These are phyloP conservation scores for Syngnathoides biaculeatus DNA, from an alignment of 2,113 vertebrate genomes.

Conservation along the genomic window DNA sequence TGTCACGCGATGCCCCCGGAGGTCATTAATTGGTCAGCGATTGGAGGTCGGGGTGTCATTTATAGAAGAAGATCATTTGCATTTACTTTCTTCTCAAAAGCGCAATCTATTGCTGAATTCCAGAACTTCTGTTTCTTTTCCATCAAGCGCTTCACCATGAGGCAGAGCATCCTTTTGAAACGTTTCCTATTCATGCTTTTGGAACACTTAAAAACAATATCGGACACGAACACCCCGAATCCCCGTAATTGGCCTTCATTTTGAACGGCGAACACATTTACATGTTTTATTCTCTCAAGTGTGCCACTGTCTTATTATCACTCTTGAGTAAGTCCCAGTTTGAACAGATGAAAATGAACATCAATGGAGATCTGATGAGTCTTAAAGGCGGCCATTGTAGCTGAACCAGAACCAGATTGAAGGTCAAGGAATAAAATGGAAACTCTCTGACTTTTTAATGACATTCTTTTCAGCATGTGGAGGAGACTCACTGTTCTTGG, in stretches of 20 bases:
- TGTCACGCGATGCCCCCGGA: slow-evolving; percentile 62
- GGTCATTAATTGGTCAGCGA: slow-evolving; percentile 75
- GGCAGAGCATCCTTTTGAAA: slow-evolving; percentile 2
- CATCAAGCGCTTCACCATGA: not conserved
- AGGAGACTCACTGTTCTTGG: slow-evolving; percentile 45
- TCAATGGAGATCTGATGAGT: slow-evolving; percentile 55
- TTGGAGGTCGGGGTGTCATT: slow-evolving; percentile 66
- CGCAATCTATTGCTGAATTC: slow-evolving; percentile 49
- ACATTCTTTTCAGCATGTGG: slow-evolving; percentile 54
- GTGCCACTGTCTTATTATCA: slow-evolving; percentile 32
- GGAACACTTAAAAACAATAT: not conserved
- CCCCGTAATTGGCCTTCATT: not conserved
- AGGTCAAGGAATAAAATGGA: slow-evolving; percentile 56
- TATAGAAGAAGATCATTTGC: slow-evolving; percentile 64
- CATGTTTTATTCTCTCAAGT: slow-evolving; percentile 15
- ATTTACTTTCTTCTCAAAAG: slow-evolving; percentile 48
- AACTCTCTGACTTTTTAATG: slow-evolving; percentile 49
- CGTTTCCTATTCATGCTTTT: slow-evolving; percentile 1
- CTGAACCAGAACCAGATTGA: slow-evolving; percentile 52
- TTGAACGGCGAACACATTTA: not conserved
- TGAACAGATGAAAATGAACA: slow-evolving; percentile 42
- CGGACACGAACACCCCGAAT: not conserved
- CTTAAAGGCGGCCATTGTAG: slow-evolving; percentile 59
- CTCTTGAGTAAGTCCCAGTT: slow-evolving; percentile 34
- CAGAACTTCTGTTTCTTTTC: slow-evolving; percentile 5